These are phyloP conservation scores for Sinella curviseta DNA, from an alignment of 1,140 invertebrate genomes.

Conservation along the genomic window DNA sequence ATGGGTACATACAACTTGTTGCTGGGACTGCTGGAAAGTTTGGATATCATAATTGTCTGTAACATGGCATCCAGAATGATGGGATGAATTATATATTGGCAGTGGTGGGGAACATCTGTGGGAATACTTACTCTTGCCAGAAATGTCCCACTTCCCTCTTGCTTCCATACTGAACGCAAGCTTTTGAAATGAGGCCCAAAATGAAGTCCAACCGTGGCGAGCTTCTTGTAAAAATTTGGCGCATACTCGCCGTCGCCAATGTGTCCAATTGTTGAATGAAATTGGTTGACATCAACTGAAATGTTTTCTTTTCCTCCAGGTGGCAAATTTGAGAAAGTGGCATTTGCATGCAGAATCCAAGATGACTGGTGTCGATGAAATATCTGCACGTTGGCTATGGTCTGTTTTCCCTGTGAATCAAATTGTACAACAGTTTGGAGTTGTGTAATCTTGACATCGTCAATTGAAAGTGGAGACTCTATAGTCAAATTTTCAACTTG, in stretches of 20 bases:
- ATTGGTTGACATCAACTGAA: neutral
- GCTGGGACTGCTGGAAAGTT: neutral
- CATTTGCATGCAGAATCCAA: neutral
- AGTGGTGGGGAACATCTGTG: neutral
- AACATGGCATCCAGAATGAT: constrained; percentile 15
- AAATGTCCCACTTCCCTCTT: no score
- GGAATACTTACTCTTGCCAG: neutral
- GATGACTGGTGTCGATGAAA: neutral
- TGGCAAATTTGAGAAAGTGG: neutral
- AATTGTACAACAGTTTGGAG: constrained; percentile 8
- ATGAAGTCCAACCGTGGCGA: constrained; percentile 30
- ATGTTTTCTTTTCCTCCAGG: neutral
- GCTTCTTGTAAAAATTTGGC: constrained; percentile 17
- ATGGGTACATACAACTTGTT: constrained; percentile 24
- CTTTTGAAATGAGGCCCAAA: constrained; percentile 25
- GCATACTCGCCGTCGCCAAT: neutral
- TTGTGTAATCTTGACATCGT: neutral
- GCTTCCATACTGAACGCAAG: neutral
- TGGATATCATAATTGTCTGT: neutral
- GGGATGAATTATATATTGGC: constrained; percentile 24
- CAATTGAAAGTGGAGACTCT: neutral
- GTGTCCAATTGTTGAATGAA: neutral
- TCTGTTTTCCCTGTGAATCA: neutral
- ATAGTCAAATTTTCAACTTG: constrained; percentile 6
- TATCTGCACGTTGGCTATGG: neutral